Evolutionary conservation across 2,888 invertebrate species (phyloP).

Genomic region (Neoaliturus tenellus): DNA sequence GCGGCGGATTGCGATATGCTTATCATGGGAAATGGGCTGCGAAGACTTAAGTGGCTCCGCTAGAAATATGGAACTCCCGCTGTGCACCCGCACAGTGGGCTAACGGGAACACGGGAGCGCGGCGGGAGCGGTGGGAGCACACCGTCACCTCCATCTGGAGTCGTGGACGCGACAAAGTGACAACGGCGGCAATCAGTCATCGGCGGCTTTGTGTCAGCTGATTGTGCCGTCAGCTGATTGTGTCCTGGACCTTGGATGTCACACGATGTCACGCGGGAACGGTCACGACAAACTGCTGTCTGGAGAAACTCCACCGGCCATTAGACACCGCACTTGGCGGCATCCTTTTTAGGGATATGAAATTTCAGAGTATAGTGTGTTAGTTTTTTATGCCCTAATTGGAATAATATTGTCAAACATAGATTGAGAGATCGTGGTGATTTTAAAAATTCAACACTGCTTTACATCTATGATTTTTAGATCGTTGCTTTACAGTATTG

Average conservation of each 20-base stretch:
- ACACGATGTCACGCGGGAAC: too few relatives aligned
- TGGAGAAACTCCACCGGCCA: not conserved
- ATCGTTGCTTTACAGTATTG: too few relatives aligned
- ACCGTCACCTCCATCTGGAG: not conserved
- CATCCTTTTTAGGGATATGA: too few relatives aligned
- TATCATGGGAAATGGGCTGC: slow-evolving; percentile 30
- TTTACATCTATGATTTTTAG: too few relatives aligned
- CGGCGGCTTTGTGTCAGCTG: not conserved
- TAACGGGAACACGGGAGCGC: not conserved
- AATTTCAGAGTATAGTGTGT: too few relatives aligned
- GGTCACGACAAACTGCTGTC: not conserved
- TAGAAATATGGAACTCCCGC: not conserved
- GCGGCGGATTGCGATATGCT: slow-evolving; percentile 21
- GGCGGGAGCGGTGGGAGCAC: not conserved
- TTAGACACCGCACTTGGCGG: too few relatives aligned
- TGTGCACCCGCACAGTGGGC: too few relatives aligned
- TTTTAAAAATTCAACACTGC: too few relatives aligned
- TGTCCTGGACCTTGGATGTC: not conserved
- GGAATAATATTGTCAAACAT: too few relatives aligned
- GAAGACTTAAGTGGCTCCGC: not conserved
- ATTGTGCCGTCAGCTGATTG: not conserved
- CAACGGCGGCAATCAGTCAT: not conserved
- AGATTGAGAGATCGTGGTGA: too few relatives aligned
- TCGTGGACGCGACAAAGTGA: not conserved
- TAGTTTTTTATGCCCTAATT: too few relatives aligned